Conservation (phyloP, 2,888 invertebrate genomes). For the Cistogaster globosa region DNA sequence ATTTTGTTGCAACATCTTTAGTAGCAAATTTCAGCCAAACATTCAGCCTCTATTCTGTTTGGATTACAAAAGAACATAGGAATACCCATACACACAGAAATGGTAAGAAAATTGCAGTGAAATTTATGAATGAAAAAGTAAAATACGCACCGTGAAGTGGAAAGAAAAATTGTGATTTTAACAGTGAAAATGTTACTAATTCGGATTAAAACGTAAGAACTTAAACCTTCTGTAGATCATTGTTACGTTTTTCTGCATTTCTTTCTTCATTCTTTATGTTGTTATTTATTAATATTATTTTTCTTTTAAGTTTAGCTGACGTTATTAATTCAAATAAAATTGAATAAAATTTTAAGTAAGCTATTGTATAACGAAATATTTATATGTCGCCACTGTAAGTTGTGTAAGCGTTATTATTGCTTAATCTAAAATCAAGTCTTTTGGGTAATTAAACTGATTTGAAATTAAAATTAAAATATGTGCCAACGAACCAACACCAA, state of each 20-base stretch:
- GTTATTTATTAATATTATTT: not conserved
- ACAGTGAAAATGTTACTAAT: conserved; percentile 64
- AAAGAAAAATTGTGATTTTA: conserved; percentile 59
- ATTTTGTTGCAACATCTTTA: conserved; percentile 23
- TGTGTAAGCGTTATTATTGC: not conserved
- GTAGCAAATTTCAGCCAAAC: conserved; percentile 54
- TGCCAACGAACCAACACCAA: not conserved
- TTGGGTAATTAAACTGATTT: not conserved
- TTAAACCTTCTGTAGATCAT: conserved; percentile 57
- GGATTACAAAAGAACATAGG: conserved; percentile 47
- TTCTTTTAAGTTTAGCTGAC: conserved; percentile 7
- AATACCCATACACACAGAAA: conserved; percentile 4
- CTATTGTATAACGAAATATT: not conserved
- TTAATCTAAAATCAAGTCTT: not conserved
- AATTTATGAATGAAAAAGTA: not conserved
- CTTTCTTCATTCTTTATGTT: conserved; percentile 11
- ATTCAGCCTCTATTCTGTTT: conserved; percentile 45
- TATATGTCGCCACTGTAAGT: not conserved
- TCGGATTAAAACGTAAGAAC: conserved; percentile 67
- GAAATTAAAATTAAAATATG: not conserved
- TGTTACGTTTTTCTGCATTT: not conserved
- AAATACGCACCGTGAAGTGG: conserved; percentile 43
- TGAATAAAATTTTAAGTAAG: conserved; percentile 21
- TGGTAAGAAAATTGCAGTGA: conserved; percentile 3
- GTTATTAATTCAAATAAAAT: conserved; percentile 27